Conservation (phyloP, 2,113 vertebrate species). For the Otolemur garnettii region DNA sequence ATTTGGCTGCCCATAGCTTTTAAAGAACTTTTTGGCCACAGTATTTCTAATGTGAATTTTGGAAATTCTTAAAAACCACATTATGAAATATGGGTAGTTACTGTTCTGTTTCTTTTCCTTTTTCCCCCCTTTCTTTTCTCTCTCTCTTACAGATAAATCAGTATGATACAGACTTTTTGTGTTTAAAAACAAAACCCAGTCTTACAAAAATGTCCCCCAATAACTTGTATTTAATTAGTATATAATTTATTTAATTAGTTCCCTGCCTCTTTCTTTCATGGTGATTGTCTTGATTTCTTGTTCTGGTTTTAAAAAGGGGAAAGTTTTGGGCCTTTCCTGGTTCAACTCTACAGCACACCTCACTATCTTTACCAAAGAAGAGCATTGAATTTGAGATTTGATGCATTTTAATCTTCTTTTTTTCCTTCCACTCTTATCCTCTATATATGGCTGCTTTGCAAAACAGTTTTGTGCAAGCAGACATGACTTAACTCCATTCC, state of each 20-base stretch:
- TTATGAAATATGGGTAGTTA: neutral
- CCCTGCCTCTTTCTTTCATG: conserved; percentile 32
- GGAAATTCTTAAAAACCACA: conserved; percentile 45
- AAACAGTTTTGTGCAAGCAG: conserved; percentile 81
- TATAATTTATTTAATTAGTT: conserved; percentile 55
- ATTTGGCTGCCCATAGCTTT: neutral
- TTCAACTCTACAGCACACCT: neutral
- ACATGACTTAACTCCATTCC: conserved; percentile 80
- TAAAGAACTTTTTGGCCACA: neutral
- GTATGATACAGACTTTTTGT: neutral
- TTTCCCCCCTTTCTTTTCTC: neutral
- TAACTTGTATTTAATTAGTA: conserved; percentile 57
- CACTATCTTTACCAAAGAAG: neutral
- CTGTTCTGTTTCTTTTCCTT: neutral
- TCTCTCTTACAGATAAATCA: neutral
- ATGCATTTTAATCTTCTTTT: conserved; percentile 35
- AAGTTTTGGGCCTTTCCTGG: conserved; percentile 32
- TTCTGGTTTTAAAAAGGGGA: conserved; percentile 34
- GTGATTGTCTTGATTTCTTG: conserved; percentile 37
- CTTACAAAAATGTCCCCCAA: neutral
- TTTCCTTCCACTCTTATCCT: conserved; percentile 16
- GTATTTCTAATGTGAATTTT: neutral
- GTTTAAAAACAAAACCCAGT: conserved; percentile 56
- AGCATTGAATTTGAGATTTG: conserved; percentile 40
- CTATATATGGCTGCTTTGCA: conserved; percentile 74